Percentiles rank a stretch among this genome's conserved stretches.
phyloP scores from a whole-genome alignment of 1,140 invertebrate genomes.

The Drosophila suzukii region DNA sequence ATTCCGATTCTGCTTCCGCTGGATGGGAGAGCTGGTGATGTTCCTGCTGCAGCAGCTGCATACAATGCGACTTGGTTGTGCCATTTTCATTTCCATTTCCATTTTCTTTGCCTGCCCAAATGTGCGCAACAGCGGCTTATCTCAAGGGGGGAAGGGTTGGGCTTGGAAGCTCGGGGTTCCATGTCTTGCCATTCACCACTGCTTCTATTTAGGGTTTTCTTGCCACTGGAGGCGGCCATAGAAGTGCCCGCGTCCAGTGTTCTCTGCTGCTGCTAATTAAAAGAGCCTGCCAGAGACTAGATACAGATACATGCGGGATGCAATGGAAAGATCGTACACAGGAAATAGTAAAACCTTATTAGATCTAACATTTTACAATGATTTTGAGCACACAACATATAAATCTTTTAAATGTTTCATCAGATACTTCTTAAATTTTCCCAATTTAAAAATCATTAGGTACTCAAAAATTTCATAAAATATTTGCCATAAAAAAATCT shows the following conservation, averaged over 20 bases:
- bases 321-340: constrained; percentile 9
- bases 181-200: constrained; percentile 48
- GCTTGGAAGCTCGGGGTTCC: constrained; percentile 21
- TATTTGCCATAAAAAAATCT: background rate
- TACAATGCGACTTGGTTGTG: constrained; percentile 49
- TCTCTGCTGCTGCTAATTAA: constrained; percentile 57
- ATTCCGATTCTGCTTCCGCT: constrained; percentile 44
- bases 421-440: background rate
- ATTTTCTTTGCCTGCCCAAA: constrained; percentile 55
- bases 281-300: constrained; percentile 53
- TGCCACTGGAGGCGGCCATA: constrained; percentile 44
- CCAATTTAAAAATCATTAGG: too few species aligned
- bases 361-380: too few species aligned
- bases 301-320: constrained; percentile 42
- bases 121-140: constrained; percentile 47
- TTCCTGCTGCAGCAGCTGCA: constrained; percentile 45
- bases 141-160: constrained; percentile 8
- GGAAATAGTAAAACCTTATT: background rate
- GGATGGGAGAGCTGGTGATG: constrained; percentile 16
- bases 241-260: constrained; percentile 36
- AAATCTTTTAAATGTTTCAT: too few species aligned
- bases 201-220: constrained; percentile 50
- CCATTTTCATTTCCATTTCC: constrained; percentile 50
- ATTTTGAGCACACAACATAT: too few species aligned
- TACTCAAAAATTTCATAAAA: too few species aligned